Percentiles rank a stretch among this genome's conserved stretches.
Conservation (phyloP, 2,113 vertebrate genomes). For the Onychostruthus taczanowskii region DNA sequence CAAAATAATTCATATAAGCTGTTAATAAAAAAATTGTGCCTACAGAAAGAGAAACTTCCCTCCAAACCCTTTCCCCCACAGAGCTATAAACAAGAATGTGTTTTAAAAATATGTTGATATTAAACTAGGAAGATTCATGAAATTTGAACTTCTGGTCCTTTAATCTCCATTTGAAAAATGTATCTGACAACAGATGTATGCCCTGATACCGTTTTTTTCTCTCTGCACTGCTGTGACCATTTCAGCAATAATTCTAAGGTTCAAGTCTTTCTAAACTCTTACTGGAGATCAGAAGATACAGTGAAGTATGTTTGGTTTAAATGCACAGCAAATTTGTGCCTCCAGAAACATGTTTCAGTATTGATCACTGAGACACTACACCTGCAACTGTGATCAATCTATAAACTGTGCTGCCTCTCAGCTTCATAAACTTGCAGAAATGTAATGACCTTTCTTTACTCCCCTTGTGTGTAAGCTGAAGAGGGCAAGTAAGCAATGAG, state of each 20-base stretch:
- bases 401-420: background rate
- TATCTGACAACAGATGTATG: slow-evolving; percentile 20
- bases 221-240: slow-evolving; percentile 10
- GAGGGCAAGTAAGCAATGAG: background rate
- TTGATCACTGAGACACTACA: slow-evolving; percentile 1
- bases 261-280: slow-evolving; percentile 18
- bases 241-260: slow-evolving; percentile 47
- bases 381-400: background rate
- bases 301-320: slow-evolving; percentile 36
- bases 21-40: slow-evolving; percentile 47
- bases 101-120: slow-evolving; percentile 28
- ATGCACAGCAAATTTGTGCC: slow-evolving; percentile 17
- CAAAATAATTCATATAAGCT: slow-evolving; percentile 39
- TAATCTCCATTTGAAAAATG: slow-evolving; percentile 43
- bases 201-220: background rate
- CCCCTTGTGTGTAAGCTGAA: background rate
- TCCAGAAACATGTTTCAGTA: slow-evolving; percentile 12
- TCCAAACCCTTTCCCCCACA: background rate
- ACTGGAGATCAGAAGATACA: background rate
- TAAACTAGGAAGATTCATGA: slow-evolving; percentile 48
- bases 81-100: slow-evolving; percentile 43
- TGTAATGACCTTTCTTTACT: background rate
- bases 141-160: slow-evolving; percentile 39
- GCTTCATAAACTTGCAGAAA: background rate
- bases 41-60: slow-evolving; percentile 30